Conservation (phyloP, 1,140 invertebrate genomes). For the Tetramorium alpestre region DNA sequence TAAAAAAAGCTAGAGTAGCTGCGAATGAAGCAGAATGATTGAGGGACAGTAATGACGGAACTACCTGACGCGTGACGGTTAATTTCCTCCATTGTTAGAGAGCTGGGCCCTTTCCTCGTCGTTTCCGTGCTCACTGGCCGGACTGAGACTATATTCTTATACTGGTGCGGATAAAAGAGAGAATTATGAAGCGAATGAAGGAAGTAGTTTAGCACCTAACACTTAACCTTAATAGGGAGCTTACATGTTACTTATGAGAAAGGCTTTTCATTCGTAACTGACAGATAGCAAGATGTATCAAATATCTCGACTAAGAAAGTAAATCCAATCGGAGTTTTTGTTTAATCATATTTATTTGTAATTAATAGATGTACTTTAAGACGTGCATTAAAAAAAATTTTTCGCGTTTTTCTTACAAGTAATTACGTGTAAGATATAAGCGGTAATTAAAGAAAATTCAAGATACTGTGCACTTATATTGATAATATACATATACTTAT, state of each 20-base stretch:
- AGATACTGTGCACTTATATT: neutral
- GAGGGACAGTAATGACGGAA: slow-evolving; percentile 53
- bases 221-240: slow-evolving; percentile 46
- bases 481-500: neutral
- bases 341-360: neutral
- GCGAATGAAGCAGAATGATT: slow-evolving; percentile 54
- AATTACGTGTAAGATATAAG: neutral
- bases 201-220: slow-evolving; percentile 23
- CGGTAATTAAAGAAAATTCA: neutral
- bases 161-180: slow-evolving; percentile 34
- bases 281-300: slow-evolving; percentile 13
- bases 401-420: neutral
- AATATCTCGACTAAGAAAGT: slow-evolving; percentile 1
- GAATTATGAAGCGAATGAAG: slow-evolving; percentile 36
- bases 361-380: neutral
- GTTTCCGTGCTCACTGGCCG: slow-evolving; percentile 28
- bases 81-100: slow-evolving; percentile 56
- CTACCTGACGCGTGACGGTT: slow-evolving; percentile 54
- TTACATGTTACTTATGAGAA: slow-evolving; percentile 48
- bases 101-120: slow-evolving; percentile 31
- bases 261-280: slow-evolving; percentile 15
- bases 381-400: neutral
- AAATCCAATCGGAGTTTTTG: neutral
- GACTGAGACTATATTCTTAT: slow-evolving; percentile 39
- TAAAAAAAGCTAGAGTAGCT: slow-evolving; percentile 27